These are phyloP conservation scores for Saturnia pavonia DNA, from an alignment of 2,888 invertebrate species.

Conservation along the genomic window DNA sequence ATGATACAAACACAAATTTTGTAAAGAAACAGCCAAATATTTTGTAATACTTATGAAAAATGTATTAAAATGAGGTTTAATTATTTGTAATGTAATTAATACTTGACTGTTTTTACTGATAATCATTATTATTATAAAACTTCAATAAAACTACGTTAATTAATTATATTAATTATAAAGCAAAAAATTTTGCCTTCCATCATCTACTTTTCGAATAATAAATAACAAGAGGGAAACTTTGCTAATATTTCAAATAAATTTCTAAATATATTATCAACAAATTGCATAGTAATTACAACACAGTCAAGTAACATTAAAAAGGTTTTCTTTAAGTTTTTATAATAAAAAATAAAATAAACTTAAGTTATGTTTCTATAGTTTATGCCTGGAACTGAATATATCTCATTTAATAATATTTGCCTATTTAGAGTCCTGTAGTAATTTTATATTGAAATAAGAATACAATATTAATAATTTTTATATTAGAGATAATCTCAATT, in stretches of 20 bases:
- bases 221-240: no score
- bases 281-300: background rate
- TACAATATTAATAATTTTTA: background rate
- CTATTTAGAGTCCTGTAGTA: conserved; percentile 6
- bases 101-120: background rate
- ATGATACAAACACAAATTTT: conserved; percentile 31
- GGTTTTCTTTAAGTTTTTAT: conserved; percentile 16
- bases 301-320: conserved; percentile 8
- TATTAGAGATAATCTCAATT: background rate
- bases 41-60: conserved; percentile 51
- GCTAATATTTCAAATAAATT: background rate
- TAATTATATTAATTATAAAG: no score
- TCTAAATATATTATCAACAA: background rate
- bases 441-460: background rate
- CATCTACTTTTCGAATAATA: no score
- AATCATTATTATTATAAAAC: background rate
- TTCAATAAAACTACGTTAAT: background rate
- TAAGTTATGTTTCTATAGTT: conserved; percentile 12
- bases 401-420: background rate
- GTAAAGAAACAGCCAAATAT: conserved; percentile 60
- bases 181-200: no score
- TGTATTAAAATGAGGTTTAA: conserved; percentile 53
- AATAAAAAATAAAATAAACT: background rate
- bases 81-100: conserved; percentile 4
- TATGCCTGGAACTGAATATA: conserved; percentile 1